Evolutionary conservation across 1,140 invertebrate genomes (phyloP).

Genomic region (Diprion similis): DNA sequence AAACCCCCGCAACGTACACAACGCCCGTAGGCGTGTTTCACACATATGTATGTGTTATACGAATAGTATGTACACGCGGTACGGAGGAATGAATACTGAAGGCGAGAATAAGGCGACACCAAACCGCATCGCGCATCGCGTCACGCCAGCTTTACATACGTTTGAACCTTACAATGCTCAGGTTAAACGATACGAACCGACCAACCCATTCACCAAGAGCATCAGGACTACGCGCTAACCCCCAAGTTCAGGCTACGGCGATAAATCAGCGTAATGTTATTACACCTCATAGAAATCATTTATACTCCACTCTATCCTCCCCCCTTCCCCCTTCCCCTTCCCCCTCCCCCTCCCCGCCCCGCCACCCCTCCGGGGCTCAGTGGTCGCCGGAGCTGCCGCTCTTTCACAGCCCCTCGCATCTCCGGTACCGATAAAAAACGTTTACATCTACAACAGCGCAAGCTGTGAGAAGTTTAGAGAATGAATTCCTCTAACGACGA

Average conservation of each 20-base stretch:
- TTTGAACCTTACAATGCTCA: neutral
- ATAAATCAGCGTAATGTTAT: conserved; percentile 6
- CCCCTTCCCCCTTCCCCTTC: no score
- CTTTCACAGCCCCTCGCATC: no score
- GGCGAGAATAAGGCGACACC: neutral
- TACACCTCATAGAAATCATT: conserved; percentile 7
- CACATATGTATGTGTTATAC: no score
- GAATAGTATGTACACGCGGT: neutral
- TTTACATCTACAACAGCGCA: no score
- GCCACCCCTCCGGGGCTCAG: no score
- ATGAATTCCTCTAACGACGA: no score
- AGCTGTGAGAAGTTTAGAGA: no score
- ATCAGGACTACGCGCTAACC: neutral
- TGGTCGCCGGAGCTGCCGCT: no score
- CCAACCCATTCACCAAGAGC: neutral
- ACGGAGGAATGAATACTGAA: neutral
- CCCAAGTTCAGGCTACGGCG: neutral
- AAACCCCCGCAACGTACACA: no score
- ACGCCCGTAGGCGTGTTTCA: no score
- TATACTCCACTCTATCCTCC: neutral
- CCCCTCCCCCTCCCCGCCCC: no score
- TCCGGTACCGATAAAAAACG: no score
- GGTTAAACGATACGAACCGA: conserved; percentile 7
- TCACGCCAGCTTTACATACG: conserved; percentile 4
- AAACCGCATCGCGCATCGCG: neutral